Percentiles rank a stretch among this genome's conserved stretches.
phyloP scores from a whole-genome alignment of 2,888 invertebrate genomes.

The Aquatica leii region DNA sequence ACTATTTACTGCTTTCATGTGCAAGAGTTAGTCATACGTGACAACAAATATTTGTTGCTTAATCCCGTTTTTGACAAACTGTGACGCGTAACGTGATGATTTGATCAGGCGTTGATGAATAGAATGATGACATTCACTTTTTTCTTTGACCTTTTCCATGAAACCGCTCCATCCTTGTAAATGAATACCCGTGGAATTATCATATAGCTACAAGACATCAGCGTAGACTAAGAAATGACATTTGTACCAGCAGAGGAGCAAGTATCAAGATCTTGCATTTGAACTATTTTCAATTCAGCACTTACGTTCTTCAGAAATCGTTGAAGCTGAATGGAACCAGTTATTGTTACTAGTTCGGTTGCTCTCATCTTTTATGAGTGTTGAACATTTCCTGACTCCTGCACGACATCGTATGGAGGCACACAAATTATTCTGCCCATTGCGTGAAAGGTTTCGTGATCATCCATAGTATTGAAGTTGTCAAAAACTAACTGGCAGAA shows the following conservation, averaged over 20 bases:
- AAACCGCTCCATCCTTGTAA: constrained; percentile 3
- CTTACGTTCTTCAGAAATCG: not conserved
- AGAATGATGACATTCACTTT: not conserved
- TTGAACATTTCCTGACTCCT: constrained; percentile 1
- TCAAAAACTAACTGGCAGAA: too few species aligned
- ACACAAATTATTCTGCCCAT: constrained; percentile 11
- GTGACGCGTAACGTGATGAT: too few species aligned
- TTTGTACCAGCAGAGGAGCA: not conserved
- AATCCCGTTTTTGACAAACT: too few species aligned
- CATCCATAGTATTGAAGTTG: constrained; percentile 1
- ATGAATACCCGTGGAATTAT: constrained; percentile 3
- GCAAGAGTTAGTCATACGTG: not conserved
- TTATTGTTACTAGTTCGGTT: not conserved
- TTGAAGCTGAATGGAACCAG: not conserved
- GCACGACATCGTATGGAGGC: constrained; percentile 7
- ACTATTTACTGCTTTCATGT: too few species aligned
- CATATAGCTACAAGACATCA: not conserved
- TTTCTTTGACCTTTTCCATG: not conserved
- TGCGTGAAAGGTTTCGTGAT: not conserved
- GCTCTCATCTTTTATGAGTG: not conserved
- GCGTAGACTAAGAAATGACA: not conserved
- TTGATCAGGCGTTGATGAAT: too few species aligned
- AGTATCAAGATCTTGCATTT: constrained; percentile 1
- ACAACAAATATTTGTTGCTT: not conserved
- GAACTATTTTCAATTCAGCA: not conserved